Percentiles rank a stretch among this genome's conserved stretches.
These are phyloP conservation scores for Musca vetustissima DNA, from an alignment of 1,140 invertebrate species.

Conservation along the genomic window DNA sequence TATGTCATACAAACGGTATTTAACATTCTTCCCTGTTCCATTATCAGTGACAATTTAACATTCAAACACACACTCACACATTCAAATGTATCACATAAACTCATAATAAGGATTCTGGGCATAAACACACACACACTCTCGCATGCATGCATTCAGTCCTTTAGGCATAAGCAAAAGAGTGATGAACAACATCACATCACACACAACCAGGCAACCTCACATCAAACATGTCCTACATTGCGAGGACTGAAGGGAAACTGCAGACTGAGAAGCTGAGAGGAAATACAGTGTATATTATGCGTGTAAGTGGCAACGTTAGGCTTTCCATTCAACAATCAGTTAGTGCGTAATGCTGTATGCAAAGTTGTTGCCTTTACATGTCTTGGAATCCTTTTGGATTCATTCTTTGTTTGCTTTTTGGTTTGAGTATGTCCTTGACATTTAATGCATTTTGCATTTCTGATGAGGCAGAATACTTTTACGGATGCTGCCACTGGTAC, in stretches of 20 bases:
- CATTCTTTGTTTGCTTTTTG: slow-evolving; percentile 10
- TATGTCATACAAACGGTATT: slow-evolving; percentile 16
- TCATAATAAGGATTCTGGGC: not conserved
- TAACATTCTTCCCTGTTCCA: slow-evolving; percentile 21
- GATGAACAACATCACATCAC: too few species aligned
- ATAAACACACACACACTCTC: not conserved
- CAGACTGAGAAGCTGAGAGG: too few species aligned
- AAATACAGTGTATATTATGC: too few species aligned
- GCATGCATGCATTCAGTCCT: not conserved
- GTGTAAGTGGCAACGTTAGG: too few species aligned
- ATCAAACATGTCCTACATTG: too few species aligned
- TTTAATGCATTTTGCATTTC: slow-evolving; percentile 12
- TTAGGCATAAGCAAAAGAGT: too few species aligned
- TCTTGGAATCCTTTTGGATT: not conserved
- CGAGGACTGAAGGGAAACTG: too few species aligned
- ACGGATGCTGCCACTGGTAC: too few species aligned
- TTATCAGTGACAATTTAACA: slow-evolving; percentile 23
- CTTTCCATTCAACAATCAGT: too few species aligned
- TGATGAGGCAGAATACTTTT: not conserved
- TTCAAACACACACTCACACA: not conserved
- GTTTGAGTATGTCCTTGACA: slow-evolving; percentile 14
- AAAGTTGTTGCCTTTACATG: not conserved
- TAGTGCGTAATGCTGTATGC: too few species aligned
- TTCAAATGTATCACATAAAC: too few species aligned
- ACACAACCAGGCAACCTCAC: too few species aligned